Evolutionary conservation across 2,888 invertebrate genomes (phyloP).

Genomic region (Drosophila birchii): DNA sequence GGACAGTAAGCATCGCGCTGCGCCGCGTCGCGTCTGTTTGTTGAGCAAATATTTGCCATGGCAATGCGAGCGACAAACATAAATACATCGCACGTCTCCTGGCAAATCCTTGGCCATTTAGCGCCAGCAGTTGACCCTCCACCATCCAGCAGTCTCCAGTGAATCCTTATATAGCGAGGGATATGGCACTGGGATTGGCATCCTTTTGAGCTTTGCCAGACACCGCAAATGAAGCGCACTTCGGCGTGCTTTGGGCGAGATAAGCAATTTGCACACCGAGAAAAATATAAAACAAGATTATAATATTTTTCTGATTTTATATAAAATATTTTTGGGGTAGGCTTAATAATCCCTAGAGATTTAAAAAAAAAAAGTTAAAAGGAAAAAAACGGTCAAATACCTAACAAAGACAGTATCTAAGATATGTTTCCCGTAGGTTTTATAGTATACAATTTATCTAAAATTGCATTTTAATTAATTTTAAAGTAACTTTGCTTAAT

Average conservation of each 20-base stretch:
- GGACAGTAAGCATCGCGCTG: constrained; percentile 1
- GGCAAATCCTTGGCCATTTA: constrained; percentile 71
- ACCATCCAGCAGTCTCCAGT: constrained; percentile 9
- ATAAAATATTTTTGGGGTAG: background rate
- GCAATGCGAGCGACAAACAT: constrained; percentile 72
- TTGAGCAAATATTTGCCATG: constrained; percentile 72
- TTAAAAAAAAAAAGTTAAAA: background rate
- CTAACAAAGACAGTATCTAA: too few relatives aligned
- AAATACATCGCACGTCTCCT: constrained; percentile 58
- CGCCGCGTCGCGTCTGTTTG: constrained; percentile 39
- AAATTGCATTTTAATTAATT: too few relatives aligned
- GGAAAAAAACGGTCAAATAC: background rate
- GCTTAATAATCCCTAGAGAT: background rate
- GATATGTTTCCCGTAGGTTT: too few relatives aligned
- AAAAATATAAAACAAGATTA: background rate
- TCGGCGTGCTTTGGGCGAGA: constrained; percentile 68
- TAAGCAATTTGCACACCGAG: constrained; percentile 58
- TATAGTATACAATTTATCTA: too few relatives aligned
- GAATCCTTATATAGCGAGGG: background rate
- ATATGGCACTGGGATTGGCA: constrained; percentile 24
- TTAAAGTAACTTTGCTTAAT: too few relatives aligned
- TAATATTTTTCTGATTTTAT: background rate
- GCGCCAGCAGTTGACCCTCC: constrained; percentile 65
- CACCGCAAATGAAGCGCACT: constrained; percentile 75
- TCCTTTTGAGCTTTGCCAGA: constrained; percentile 67